Percentiles rank a stretch among this genome's conserved stretches.
Evolutionary conservation across 2,113 vertebrate species (phyloP).

Genomic region (Phoenicopterus ruber): DNA sequence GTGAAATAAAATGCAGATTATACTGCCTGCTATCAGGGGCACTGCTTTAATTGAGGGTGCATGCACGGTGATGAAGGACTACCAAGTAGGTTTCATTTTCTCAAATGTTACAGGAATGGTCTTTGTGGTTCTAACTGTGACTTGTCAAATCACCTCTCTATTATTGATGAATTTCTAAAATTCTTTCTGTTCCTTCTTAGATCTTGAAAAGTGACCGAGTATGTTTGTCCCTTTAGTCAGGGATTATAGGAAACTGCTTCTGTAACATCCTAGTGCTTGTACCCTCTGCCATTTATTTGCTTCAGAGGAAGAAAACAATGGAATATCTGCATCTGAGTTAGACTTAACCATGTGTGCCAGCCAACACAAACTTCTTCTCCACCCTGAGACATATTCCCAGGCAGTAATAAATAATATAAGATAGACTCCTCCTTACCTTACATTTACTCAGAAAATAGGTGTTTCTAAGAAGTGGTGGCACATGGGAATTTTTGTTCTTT

Average conservation of each 20-base stretch:
- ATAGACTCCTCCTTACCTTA: background rate
- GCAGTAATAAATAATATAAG: conserved; percentile 35
- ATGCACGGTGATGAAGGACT: conserved; percentile 47
- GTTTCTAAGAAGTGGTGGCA: conserved; percentile 24
- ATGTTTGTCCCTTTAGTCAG: background rate
- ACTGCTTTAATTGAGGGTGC: conserved; percentile 78
- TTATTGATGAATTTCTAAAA: background rate
- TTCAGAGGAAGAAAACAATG: conserved; percentile 16
- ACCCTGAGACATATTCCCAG: background rate
- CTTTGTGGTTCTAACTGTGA: conserved; percentile 24
- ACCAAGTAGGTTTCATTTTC: conserved; percentile 60
- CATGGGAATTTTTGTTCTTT: conserved; percentile 18
- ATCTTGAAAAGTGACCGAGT: background rate
- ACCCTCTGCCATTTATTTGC: background rate
- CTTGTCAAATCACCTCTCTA: conserved; percentile 11
- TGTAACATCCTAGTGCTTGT: background rate
- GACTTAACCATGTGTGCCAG: background rate
- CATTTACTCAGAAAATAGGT: conserved; percentile 40
- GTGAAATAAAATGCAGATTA: conserved; percentile 87
- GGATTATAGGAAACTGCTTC: background rate
- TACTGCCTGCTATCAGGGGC: conserved; percentile 78
- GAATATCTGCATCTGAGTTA: background rate
- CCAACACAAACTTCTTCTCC: background rate
- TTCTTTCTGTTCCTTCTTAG: background rate
- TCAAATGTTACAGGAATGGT: conserved; percentile 41